Base-by-base conservation (phyloP, 2,797 vertebrate genomes). In the Chelidonichthys spinosus region DNA sequence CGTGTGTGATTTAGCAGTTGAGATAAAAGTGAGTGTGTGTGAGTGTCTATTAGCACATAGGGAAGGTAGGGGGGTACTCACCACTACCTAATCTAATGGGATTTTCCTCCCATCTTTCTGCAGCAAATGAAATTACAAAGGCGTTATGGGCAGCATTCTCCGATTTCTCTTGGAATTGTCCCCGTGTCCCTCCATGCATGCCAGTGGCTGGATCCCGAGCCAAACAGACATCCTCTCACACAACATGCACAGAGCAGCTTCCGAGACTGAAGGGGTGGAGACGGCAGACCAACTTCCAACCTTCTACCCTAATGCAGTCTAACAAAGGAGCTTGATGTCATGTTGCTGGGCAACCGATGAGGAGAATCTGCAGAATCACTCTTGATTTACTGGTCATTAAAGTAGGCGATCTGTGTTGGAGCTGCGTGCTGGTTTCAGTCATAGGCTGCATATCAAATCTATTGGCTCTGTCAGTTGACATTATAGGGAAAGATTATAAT, bases 361-460 rank as follows among this genome's bases (percentile, higher is more conserved):
- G 72, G 71, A 90, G 84, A 91, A 90, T 90, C 83, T 92, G 91
- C 93, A 92, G 84, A 87, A 91, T 94, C 90, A 89, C 67, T 91
- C 88, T 85, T 92, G 80, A 90, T 91, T 91, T 87, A 91, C 84
- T 84, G 72, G 76, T 77, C 82, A 86, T 90, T 88, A 84, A 85
- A 86, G 87, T 36, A 80, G 71, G 61, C 54, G 68, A 69, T 73
- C 73, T 78, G 67, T 83, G 83, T 87, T 86, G 71, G 61, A 40
- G 55, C 64, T 62, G 42, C 62, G 7, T 46, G 61, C 63, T 68
- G 72, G 43, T 74, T 78, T 66, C 46, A 61, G 32, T 18, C 59
- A 54, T 42, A 36, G 40, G 40, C 25, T 43, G 43, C 17, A 63
- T 69, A 65, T 78, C 2, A 47, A 63, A n/a, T 14, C 43, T 9